Percentiles rank a stretch among this genome's conserved stretches.
Conservation (phyloP, 2,888 invertebrate species). For the Deilephila porcellus region DNA sequence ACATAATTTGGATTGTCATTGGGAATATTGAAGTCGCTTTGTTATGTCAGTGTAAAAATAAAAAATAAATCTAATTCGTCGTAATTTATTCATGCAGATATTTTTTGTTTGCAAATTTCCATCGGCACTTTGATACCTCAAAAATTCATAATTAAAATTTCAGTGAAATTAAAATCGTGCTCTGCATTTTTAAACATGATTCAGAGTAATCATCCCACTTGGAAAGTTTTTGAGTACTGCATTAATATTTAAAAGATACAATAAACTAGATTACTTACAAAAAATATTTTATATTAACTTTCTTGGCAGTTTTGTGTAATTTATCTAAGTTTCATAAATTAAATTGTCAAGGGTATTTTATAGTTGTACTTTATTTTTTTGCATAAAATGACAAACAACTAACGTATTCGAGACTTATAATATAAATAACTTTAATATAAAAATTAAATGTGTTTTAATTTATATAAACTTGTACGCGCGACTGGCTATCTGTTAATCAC, state of each 20-base stretch:
- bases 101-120: constrained; percentile 4
- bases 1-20: too few relatives aligned
- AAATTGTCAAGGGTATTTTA: not conserved
- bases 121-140: not conserved
- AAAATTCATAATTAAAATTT: constrained; percentile 10
- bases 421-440: too few relatives aligned
- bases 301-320: not conserved
- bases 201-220: constrained; percentile 12
- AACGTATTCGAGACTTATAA: too few relatives aligned
- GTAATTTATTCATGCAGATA: not conserved
- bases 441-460: too few relatives aligned
- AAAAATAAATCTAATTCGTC: not conserved
- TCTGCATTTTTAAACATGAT: constrained; percentile 18
- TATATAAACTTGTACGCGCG: too few relatives aligned
- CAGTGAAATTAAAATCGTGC: constrained; percentile 18
- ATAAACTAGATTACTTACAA: constrained; percentile 28
- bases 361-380: not conserved
- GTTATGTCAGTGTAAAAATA: not conserved
- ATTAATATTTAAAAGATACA: constrained; percentile 42
- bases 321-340: not conserved
- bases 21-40: too few relatives aligned
- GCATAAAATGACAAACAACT: not conserved
- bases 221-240: constrained; percentile 11
- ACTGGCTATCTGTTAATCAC: not conserved
- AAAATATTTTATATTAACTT: constrained; percentile 3